phyloP scores from a whole-genome alignment of 2,888 invertebrate species.

The Suillia variegata region DNA sequence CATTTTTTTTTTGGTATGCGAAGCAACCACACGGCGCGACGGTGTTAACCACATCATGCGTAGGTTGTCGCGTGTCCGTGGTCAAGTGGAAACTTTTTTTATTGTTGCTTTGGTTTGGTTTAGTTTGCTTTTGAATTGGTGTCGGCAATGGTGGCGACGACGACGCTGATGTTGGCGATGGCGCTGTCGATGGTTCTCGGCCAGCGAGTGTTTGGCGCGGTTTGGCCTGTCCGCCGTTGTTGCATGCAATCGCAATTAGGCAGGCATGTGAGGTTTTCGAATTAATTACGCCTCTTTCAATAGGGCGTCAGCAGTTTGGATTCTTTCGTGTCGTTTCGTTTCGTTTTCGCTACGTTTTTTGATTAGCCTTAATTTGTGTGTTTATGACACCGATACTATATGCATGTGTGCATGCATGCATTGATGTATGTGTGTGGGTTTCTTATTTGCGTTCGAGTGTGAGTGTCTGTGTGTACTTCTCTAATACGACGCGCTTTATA shows the following conservation, averaged over 20 bases:
- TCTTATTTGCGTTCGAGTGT: not conserved
- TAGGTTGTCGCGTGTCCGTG: slow-evolving; percentile 1
- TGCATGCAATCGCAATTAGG: slow-evolving; percentile 3
- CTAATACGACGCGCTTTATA: too few relatives aligned
- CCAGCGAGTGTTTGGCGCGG: not conserved
- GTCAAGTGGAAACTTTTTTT: not conserved
- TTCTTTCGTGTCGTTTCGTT: not conserved
- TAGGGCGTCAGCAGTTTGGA: not conserved
- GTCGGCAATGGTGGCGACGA: too few relatives aligned
- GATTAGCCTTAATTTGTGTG: not conserved
- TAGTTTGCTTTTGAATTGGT: too few relatives aligned
- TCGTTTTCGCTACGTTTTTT: not conserved
- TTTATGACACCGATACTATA: not conserved
- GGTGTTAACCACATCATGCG: not conserved
- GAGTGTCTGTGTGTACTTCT: not conserved
- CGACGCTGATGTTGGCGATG: slow-evolving; percentile 1
- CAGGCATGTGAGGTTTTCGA: not conserved
- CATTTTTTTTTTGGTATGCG: not conserved
- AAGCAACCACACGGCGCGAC: too few relatives aligned
- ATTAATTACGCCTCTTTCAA: slow-evolving; percentile 1
- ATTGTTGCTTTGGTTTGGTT: slow-evolving; percentile 22
- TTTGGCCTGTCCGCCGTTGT: not conserved
- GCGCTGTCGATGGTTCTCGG: not conserved
- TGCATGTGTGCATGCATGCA: not conserved
- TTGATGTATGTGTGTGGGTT: not conserved